phyloP scores from a whole-genome alignment of 2,888 invertebrate genomes.

The Saturnia pavonia region DNA sequence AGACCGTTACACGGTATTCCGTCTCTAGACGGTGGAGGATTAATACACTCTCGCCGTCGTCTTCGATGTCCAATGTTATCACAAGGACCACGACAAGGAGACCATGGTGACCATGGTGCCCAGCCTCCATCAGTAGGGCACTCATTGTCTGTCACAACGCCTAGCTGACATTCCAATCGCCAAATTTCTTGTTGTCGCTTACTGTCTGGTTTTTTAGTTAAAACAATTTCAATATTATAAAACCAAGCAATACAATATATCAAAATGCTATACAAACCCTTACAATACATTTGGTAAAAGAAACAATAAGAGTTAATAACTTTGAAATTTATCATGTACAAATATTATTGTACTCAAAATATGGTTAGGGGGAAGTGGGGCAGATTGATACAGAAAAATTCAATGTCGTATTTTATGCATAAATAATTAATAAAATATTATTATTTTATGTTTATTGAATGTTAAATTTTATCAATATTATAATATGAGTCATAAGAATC shows the following conservation, averaged over 20 bases:
- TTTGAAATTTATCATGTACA: no score
- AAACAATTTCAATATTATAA: conserved; percentile 23
- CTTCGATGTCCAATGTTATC: conserved; percentile 67
- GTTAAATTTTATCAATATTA: no score
- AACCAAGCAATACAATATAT: background rate
- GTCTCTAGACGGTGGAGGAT: conserved; percentile 68
- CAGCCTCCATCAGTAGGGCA: conserved; percentile 77
- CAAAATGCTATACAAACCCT: background rate
- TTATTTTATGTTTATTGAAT: no score
- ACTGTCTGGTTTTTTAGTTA: conserved; percentile 51
- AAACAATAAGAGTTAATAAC: background rate
- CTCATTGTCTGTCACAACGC: conserved; percentile 58
- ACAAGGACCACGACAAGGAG: conserved; percentile 69
- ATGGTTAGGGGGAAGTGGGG: no score
- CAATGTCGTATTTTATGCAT: no score
- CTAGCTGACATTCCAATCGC: conserved; percentile 71
- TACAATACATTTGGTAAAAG: conserved; percentile 8
- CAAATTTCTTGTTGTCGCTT: conserved; percentile 60
- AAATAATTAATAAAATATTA: no score
- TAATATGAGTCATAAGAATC: no score
- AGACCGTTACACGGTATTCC: conserved; percentile 68
- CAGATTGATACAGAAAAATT: no score
- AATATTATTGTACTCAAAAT: no score
- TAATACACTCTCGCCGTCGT: conserved; percentile 65
- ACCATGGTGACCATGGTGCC: conserved; percentile 75